Base-by-base conservation (phyloP, 2,113 vertebrate genomes). In the Tragelaphus scriptus region DNA sequence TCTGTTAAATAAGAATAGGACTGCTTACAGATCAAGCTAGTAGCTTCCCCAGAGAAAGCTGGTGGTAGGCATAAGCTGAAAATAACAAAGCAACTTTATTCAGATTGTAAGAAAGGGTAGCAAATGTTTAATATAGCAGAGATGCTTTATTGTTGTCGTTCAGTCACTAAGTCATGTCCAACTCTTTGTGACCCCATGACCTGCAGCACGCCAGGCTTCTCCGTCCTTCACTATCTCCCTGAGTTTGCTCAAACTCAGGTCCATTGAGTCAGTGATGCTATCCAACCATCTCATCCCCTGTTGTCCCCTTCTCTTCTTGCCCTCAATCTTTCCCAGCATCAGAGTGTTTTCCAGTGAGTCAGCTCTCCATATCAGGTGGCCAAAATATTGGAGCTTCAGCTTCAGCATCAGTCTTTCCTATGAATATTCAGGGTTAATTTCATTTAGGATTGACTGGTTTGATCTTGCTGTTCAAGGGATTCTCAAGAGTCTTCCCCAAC, bases 1-100 rank as follows among this genome's bases (percentile, higher is more conserved):
- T 97, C 58, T 93, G 47, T 84, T 96, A 90, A 91, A 65, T 53
- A 82, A 75, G 87, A 90, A 92, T 2, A n/a, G n/a, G 9, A 16
- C 53, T 63, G 40, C 30, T 94, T 58, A 65, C 1, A 21, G 59
- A 86, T 88, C 15, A 51, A 90, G 25, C 63, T 21, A 77, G 25
- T 32, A 79, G 19, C 65, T 86, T 97, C 47, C 28, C 51, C 10
- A n/a, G 79, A 90, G 49, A 97, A 91, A 95, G 61, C 26, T 63
- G 61, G 36, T n/a, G 65, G 13, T 40, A 90, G 21, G 13, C 63
- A 56, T 65, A 71, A 65, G 2, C 26, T 90, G 71, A 93, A 89
- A 90, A 88, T 59, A 97, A 61, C 49, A 81, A 93, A 89, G 51
- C 32, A 88, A 53, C 91, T 95, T 88, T 65, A 63, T 75, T 85